Evolutionary conservation across 2,888 invertebrate species (phyloP).

Genomic region (Poecilus cupreus): DNA sequence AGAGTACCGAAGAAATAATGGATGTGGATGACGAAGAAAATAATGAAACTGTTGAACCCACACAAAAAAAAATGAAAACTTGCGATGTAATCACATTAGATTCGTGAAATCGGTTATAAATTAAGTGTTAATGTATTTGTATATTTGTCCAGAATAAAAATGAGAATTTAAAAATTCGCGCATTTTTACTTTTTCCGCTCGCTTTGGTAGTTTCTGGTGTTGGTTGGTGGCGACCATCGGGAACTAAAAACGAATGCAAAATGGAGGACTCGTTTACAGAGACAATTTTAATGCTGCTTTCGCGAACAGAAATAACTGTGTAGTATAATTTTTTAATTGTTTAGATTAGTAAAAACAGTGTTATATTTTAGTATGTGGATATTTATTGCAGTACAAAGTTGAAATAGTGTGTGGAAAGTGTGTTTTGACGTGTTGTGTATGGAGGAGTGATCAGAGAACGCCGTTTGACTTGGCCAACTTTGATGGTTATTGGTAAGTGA

Average conservation of each 20-base stretch:
- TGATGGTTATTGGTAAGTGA: constrained; percentile 58
- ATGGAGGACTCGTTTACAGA: constrained; percentile 73
- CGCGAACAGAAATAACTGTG: constrained; percentile 53
- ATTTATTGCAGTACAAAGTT: constrained; percentile 30
- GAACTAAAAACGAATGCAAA: constrained; percentile 72
- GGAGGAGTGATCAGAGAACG: constrained; percentile 53
- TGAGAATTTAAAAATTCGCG: constrained; percentile 27
- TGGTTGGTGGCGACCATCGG: constrained; percentile 67
- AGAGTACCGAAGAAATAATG: constrained; percentile 61
- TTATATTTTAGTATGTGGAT: constrained; percentile 54
- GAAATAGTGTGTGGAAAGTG: constrained; percentile 51
- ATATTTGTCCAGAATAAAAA: constrained; percentile 32
- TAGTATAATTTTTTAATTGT: constrained; percentile 50
- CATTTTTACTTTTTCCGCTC: constrained; percentile 25
- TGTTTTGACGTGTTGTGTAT: constrained; percentile 55
- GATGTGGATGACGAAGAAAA: constrained; percentile 64
- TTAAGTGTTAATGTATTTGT: constrained; percentile 44
- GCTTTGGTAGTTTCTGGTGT: not conserved
- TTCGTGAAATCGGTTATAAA: not conserved
- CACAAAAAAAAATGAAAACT: constrained; percentile 53
- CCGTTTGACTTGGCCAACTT: constrained; percentile 58
- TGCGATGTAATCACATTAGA: not conserved
- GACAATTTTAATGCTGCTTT: constrained; percentile 67
- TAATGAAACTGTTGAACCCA: constrained; percentile 64
- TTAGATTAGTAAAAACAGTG: constrained; percentile 51